phyloP scores from a whole-genome alignment of 2,888 invertebrate genomes.

The Axea sp. region DNA sequence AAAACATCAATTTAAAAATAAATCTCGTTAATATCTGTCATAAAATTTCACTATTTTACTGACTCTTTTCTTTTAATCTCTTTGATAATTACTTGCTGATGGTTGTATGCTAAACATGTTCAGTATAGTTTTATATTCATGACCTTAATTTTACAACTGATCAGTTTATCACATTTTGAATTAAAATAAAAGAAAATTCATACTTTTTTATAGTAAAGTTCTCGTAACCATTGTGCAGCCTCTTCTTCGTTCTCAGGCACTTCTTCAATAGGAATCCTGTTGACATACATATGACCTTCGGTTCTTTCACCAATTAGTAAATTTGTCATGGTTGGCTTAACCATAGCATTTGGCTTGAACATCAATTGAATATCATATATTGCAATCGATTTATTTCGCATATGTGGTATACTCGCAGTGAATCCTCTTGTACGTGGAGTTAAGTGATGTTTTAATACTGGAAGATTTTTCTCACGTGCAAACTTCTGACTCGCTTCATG shows the following conservation, averaged over 20 bases:
- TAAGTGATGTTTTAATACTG: conserved; percentile 92
- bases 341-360: conserved; percentile 84
- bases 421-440: conserved; percentile 98
- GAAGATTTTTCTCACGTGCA: conserved; percentile 91
- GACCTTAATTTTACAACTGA: too few relatives aligned
- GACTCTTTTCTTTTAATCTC: too few relatives aligned
- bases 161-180: too few relatives aligned
- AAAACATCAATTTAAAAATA: too few relatives aligned
- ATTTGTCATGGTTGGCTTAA: conserved; percentile 89
- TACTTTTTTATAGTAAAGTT: conserved; percentile 91
- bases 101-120: too few relatives aligned
- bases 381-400: conserved; percentile 89
- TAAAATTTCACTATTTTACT: too few relatives aligned
- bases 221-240: conserved; percentile 90
- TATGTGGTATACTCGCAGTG: conserved; percentile 89
- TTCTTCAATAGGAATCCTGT: conserved; percentile 89
- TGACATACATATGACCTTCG: conserved; percentile 87
- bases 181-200: too few relatives aligned
- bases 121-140: too few relatives aligned
- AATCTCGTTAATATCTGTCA: too few relatives aligned
- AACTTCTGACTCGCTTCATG: conserved; percentile 93
- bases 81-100: too few relatives aligned
- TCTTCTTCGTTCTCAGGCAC: conserved; percentile 88
- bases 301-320: conserved; percentile 87
- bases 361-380: conserved; percentile 91